Percentiles rank a stretch among this genome's conserved stretches.
Evolutionary conservation across 2,113 vertebrate genomes (phyloP).

Genomic region (Galeopterus variegatus): DNA sequence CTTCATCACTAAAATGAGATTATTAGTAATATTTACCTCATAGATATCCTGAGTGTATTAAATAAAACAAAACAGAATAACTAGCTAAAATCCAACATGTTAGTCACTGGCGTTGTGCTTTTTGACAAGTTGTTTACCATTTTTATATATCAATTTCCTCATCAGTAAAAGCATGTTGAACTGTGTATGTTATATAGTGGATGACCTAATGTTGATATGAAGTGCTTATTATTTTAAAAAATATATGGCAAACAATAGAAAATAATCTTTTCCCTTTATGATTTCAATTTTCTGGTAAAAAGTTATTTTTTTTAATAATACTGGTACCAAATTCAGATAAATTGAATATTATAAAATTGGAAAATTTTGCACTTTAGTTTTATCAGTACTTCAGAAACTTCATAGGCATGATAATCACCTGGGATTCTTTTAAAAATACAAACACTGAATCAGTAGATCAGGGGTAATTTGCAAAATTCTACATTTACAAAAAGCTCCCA

Average conservation of each 20-base stretch:
- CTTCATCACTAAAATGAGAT: not conserved
- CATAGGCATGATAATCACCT: not conserved
- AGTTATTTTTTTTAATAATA: conserved; percentile 10
- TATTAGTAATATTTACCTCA: not conserved
- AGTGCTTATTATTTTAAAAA: not conserved
- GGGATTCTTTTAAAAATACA: not conserved
- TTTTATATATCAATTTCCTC: not conserved
- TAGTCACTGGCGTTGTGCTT: not conserved
- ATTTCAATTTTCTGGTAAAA: conserved; percentile 47
- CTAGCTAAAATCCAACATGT: not conserved
- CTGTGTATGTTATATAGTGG: not conserved
- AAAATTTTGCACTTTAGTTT: not conserved
- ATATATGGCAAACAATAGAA: not conserved
- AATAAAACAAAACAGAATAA: not conserved
- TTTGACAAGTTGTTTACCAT: not conserved
- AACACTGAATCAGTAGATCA: not conserved
- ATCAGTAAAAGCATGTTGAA: not conserved
- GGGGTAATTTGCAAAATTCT: conserved; percentile 2
- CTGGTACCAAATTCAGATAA: conserved; percentile 26
- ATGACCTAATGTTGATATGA: not conserved
- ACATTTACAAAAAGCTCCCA: not conserved
- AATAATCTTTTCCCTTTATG: not conserved
- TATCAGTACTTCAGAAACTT: conserved; percentile 7
- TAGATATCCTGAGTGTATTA: not conserved
- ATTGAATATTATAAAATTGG: not conserved